Conservation (phyloP, 2,797 vertebrate genomes). For the Pipistrellus pygmaeus region DNA sequence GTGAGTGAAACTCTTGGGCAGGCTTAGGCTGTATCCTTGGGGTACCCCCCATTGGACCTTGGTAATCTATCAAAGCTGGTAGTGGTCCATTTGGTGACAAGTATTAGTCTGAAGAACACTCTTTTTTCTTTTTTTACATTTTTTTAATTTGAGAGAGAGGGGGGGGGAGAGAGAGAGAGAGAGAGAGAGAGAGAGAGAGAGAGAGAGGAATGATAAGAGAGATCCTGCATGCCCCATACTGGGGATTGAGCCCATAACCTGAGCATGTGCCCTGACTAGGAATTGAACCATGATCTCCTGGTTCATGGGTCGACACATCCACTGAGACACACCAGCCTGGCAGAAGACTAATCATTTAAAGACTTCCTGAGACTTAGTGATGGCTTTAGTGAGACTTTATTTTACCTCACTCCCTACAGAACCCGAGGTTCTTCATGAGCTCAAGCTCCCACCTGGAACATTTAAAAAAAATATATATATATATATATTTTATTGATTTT, state of each 20-base stretch:
- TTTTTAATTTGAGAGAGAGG: too few relatives aligned
- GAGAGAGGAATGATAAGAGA: too few relatives aligned
- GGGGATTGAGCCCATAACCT: too few relatives aligned
- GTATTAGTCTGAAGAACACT: slow-evolving; percentile 11
- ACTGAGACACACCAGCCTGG: too few relatives aligned
- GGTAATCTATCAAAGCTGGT: background rate
- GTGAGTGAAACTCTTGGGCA: slow-evolving; percentile 88
- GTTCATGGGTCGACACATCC: too few relatives aligned
- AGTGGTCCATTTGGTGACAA: slow-evolving; percentile 36
- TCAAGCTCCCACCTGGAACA: slow-evolving; percentile 19
- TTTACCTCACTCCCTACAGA: slow-evolving; percentile 25
- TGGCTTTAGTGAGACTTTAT: slow-evolving; percentile 27
- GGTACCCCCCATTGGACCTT: background rate
- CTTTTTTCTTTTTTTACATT: background rate
- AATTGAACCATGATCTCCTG: too few relatives aligned
- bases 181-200: too few relatives aligned
- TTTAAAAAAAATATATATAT: background rate
- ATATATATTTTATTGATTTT: too few relatives aligned
- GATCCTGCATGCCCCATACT: too few relatives aligned
- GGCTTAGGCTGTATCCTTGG: background rate
- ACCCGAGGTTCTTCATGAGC: background rate
- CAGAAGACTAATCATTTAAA: slow-evolving; percentile 37
- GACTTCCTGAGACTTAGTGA: background rate
- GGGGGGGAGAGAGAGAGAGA: too few relatives aligned
- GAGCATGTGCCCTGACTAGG: too few relatives aligned